Conservation (phyloP, 2,113 vertebrate genomes). For the Sminthopsis crassicaudata region DNA sequence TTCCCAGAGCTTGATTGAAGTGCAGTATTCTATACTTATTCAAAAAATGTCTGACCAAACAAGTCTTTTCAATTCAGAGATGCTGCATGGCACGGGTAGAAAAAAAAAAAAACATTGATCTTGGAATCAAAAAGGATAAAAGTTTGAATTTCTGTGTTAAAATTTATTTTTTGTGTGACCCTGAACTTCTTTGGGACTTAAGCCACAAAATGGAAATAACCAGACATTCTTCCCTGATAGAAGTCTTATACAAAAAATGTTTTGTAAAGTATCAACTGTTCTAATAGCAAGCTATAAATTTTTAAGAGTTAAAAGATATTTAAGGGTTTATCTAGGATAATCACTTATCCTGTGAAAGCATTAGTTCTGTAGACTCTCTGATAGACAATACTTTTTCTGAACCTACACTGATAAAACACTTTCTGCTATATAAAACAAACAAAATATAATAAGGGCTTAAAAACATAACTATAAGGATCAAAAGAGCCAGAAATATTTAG, state of each 20-base stretch:
- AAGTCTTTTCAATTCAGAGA: background rate
- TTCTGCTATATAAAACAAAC: background rate
- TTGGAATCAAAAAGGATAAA: background rate
- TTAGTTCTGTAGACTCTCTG: background rate
- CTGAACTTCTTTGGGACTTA: background rate
- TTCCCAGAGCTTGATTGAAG: background rate
- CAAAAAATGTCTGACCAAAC: background rate
- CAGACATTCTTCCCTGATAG: background rate
- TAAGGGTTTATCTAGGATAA: background rate
- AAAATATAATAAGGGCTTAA: background rate
- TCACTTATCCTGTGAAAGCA: background rate
- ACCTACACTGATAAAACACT: background rate
- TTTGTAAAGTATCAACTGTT: background rate
- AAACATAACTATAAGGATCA: background rate
- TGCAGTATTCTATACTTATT: background rate
- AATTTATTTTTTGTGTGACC: background rate
- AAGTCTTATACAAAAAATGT: background rate
- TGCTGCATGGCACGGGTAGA: no score
- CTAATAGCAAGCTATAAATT: background rate
- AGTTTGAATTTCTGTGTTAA: background rate
- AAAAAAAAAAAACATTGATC: background rate
- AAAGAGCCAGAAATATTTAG: background rate
- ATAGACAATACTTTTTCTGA: background rate
- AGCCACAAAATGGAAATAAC: background rate
- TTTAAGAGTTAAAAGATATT: background rate